Evolutionary conservation across 2,888 invertebrate genomes (phyloP).

Genomic region (Tuberolachnus salignus): DNA sequence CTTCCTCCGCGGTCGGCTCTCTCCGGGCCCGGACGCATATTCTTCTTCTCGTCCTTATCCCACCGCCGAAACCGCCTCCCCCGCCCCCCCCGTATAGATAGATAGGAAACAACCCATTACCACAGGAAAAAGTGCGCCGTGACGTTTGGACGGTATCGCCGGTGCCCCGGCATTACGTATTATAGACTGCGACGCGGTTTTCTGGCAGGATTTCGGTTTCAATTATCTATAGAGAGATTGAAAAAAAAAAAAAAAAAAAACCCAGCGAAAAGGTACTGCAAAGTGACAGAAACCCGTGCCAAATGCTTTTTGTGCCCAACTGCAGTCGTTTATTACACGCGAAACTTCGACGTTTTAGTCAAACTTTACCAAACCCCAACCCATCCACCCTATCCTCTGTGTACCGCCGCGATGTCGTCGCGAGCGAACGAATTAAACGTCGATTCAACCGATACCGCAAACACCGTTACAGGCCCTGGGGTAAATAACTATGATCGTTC

Average conservation of each 20-base stretch:
- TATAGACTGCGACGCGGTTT: conserved; percentile 40
- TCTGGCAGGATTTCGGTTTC: conserved; percentile 56
- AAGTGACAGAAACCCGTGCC: conserved; percentile 53
- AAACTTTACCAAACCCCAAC: too few relatives aligned
- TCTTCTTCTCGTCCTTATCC: too few relatives aligned
- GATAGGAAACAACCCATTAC: conserved; percentile 52
- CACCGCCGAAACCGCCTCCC: too few relatives aligned
- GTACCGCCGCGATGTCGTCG: neutral
- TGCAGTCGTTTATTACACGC: conserved; percentile 41
- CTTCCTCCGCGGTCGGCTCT: neutral
- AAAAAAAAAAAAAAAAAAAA: conserved; percentile 1
- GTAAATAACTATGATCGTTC: too few relatives aligned
- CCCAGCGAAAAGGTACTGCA: conserved; percentile 18
- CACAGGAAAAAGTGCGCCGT: conserved; percentile 46
- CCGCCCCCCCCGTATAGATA: neutral
- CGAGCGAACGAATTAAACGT: conserved; percentile 39
- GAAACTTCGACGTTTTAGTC: conserved; percentile 17
- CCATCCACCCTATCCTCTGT: too few relatives aligned
- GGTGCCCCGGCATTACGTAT: neutral
- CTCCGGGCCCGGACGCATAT: neutral
- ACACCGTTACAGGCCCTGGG: too few relatives aligned
- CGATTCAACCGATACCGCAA: neutral
- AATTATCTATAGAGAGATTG: conserved; percentile 51
- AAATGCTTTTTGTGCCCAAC: conserved; percentile 52
- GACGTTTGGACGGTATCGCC: conserved; percentile 43